Evolutionary conservation across 2,797 vertebrate genomes (phyloP).

Genomic region (Parauchenoglanis punctatus): DNA sequence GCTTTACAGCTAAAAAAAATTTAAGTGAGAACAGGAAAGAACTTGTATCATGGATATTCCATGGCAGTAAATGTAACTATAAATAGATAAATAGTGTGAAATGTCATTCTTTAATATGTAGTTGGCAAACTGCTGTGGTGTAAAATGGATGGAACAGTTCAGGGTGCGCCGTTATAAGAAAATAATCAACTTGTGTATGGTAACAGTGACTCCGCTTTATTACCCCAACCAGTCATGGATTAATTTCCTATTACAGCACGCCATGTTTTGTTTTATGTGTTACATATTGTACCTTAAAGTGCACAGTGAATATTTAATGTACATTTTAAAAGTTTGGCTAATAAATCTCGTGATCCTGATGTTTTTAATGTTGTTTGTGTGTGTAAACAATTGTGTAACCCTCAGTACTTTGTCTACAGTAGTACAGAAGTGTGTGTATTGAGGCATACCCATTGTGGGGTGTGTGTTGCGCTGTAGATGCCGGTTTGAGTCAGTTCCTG

Average conservation of each 20-base stretch:
- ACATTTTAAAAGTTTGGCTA: neutral
- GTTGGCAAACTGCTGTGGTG: neutral
- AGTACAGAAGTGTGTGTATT: slow-evolving; percentile 10
- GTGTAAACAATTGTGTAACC: neutral
- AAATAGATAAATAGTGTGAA: neutral
- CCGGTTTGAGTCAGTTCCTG: slow-evolving; percentile 47
- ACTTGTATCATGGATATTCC: neutral
- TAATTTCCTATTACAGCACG: neutral
- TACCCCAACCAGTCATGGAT: neutral
- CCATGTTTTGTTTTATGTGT: neutral
- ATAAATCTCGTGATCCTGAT: neutral
- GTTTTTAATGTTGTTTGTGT: neutral
- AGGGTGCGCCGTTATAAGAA: neutral
- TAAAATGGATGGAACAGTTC: neutral
- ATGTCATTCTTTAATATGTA: neutral
- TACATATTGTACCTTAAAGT: neutral
- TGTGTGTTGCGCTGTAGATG: neutral
- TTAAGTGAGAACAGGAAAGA: neutral
- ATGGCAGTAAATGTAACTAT: neutral
- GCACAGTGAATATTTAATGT: neutral
- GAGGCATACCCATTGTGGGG: neutral
- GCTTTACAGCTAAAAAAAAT: neutral
- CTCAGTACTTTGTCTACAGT: neutral
- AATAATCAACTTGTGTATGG: neutral
- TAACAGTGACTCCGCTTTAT: neutral